Conservation (phyloP, 2,113 vertebrate genomes). For the Hemichromis elongatus region DNA sequence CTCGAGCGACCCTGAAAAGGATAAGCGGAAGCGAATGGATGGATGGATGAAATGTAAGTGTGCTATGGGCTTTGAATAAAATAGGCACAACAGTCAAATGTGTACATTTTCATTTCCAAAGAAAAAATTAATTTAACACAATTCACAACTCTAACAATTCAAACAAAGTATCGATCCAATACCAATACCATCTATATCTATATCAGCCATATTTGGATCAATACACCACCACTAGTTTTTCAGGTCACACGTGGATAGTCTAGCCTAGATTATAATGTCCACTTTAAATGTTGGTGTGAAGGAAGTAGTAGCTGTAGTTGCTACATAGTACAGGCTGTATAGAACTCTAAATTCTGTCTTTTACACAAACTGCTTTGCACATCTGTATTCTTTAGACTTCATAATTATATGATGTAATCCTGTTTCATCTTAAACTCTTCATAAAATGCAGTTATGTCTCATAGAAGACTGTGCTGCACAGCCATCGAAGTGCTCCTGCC, state of each 20-base stretch:
- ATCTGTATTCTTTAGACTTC: background rate
- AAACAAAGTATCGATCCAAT: no score
- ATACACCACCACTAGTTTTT: background rate
- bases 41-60: no score
- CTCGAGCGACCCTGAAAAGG: no score
- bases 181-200: background rate
- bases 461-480: background rate
- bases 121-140: background rate
- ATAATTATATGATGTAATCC: background rate
- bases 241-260: background rate
- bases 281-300: background rate
- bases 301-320: background rate
- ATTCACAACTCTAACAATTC: background rate
- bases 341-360: background rate
- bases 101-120: background rate
- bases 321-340: background rate
- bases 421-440: background rate
- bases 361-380: background rate
- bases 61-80: background rate
- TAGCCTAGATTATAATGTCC: background rate
- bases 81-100: background rate
- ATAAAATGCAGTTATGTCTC: background rate
- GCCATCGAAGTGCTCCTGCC: background rate
- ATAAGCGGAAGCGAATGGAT: no score
- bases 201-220: background rate